phyloP scores from a whole-genome alignment of 2,113 vertebrate genomes.

The Nibea coibor region DNA sequence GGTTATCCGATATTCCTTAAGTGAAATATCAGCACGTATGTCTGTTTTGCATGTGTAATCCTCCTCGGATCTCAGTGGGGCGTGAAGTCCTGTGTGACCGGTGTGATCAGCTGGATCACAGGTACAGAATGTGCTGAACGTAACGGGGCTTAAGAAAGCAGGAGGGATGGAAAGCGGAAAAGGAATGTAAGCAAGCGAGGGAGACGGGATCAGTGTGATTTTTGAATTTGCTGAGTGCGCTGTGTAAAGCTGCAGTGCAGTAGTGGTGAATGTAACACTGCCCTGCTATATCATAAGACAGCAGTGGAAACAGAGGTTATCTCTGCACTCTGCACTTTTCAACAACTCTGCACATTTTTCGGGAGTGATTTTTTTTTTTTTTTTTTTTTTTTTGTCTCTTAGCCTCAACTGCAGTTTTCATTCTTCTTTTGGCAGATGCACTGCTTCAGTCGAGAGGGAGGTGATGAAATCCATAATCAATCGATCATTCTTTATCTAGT shows the following conservation, averaged over 20 bases:
- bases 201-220: conserved; percentile 23
- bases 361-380: background rate
- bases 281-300: conserved; percentile 43
- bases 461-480: background rate
- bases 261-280: conserved; percentile 66
- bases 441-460: background rate
- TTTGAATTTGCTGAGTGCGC: conserved; percentile 54
- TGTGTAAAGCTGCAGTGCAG: conserved; percentile 47
- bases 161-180: conserved; percentile 9
- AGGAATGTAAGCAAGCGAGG: conserved; percentile 48
- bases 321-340: conserved; percentile 1
- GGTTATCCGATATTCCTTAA: background rate
- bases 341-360: background rate
- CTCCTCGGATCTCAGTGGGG: background rate
- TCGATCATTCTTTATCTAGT: background rate
- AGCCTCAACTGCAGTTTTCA: background rate
- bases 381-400: background rate
- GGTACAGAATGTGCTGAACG: conserved; percentile 35
- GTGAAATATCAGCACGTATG: background rate
- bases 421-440: background rate
- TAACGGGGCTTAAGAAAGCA: conserved; percentile 13
- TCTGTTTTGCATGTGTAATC: background rate
- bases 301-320: conserved; percentile 7
- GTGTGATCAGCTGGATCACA: background rate
- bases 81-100: background rate